These are phyloP conservation scores for Chaetodon trifasciatus DNA, from an alignment of 2,797 vertebrate species.

Conservation along the genomic window DNA sequence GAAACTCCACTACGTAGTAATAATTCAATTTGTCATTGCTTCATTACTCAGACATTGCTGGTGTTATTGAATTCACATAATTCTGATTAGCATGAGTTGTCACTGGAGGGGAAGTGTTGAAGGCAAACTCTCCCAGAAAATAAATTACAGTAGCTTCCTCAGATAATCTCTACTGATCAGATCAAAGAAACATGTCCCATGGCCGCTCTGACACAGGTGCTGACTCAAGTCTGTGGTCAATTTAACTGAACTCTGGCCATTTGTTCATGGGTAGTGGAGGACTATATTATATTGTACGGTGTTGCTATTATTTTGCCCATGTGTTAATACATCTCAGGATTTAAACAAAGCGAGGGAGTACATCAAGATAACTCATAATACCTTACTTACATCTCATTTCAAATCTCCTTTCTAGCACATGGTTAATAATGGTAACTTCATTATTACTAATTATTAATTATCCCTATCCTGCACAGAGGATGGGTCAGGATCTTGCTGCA, in stretches of 20 bases:
- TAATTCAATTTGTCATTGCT: not conserved
- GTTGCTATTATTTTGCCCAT: not conserved
- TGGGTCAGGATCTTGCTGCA: no score
- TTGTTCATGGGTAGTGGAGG: not conserved
- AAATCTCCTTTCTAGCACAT: no score
- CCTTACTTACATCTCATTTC: no score
- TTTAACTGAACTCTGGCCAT: not conserved
- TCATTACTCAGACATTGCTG: not conserved
- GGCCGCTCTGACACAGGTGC: not conserved
- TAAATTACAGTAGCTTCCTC: not conserved
- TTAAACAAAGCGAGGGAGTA: no score
- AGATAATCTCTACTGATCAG: not conserved
- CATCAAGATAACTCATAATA: no score
- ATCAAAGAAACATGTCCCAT: not conserved
- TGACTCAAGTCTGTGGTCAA: not conserved
- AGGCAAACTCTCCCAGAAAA: not conserved
- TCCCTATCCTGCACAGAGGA: no score
- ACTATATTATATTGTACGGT: not conserved
- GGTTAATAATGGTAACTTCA: no score
- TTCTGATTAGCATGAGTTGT: not conserved
- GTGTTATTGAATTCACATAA: not conserved
- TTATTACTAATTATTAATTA: no score
- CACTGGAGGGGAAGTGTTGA: not conserved
- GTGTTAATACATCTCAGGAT: no score
- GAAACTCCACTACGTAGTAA: not conserved